phyloP scores from a whole-genome alignment of 2,113 vertebrate genomes.

The Esox niger region DNA sequence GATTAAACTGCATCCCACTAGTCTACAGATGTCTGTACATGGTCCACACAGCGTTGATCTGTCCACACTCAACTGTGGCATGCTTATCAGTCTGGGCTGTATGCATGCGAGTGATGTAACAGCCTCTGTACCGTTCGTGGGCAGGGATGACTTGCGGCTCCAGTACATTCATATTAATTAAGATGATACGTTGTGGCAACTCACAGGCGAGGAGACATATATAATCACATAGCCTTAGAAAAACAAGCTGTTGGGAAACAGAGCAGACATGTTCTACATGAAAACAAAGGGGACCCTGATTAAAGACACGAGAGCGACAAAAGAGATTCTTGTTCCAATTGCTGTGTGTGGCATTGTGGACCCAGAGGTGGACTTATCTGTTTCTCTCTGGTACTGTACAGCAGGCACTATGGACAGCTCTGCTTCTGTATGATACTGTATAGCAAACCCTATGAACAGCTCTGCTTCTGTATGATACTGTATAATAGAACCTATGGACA shows the following conservation, averaged over 20 bases:
- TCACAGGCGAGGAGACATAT: constrained; percentile 56
- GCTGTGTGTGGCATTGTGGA: neutral
- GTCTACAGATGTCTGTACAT: neutral
- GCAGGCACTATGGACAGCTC: no score
- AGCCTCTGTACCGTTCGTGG: constrained; percentile 51
- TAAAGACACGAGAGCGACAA: neutral
- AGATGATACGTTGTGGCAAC: constrained; percentile 62
- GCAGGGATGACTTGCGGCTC: constrained; percentile 59
- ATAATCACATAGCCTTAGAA: constrained; percentile 45
- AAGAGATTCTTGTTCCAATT: neutral
- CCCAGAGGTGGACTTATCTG: neutral
- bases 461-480: no score
- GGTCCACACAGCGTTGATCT: constrained; percentile 1
- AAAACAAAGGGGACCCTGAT: neutral
- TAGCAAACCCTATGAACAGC: no score
- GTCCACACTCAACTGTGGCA: neutral
- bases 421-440: no score
- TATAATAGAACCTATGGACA: no score
- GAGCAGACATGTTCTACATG: constrained; percentile 11
- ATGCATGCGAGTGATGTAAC: constrained; percentile 49
- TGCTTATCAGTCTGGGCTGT: neutral
- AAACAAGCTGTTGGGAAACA: constrained; percentile 49
- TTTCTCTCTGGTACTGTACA: no score
- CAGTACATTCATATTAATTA: constrained; percentile 63
- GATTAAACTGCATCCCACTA: neutral